A percentile compares a stretch with the other conserved stretches of the same genome.
Conservation (phyloP, 1,140 invertebrate species). For the Ectropis grisescens region DNA sequence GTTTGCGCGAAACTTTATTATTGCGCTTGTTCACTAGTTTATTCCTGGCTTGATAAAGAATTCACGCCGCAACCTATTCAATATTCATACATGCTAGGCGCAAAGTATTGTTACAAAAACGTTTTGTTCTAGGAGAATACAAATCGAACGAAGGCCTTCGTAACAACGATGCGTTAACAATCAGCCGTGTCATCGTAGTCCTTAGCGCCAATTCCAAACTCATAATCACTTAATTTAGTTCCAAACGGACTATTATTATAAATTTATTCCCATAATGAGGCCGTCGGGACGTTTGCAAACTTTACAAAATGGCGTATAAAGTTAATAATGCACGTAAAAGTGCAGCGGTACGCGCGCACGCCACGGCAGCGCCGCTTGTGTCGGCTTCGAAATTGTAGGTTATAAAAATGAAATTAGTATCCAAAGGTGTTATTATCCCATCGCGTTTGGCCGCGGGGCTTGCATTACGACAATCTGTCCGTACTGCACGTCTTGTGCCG, state of each 20-base stretch:
- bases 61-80: conserved; percentile 1
- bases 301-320: conserved; percentile 67
- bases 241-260: conserved; percentile 55
- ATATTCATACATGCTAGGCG: too few species aligned
- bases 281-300: conserved; percentile 58
- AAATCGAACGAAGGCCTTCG: conserved; percentile 29
- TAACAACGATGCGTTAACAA: conserved; percentile 45
- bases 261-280: conserved; percentile 58
- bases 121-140: too few species aligned
- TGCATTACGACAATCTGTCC: conserved; percentile 69
- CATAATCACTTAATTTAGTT: conserved; percentile 62
- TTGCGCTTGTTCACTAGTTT: conserved; percentile 32
- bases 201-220: conserved; percentile 44
- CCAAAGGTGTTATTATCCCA: conserved; percentile 72
- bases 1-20: conserved; percentile 46
- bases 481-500: conserved; percentile 65
- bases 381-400: conserved; percentile 70
- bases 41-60: conserved; percentile 20
- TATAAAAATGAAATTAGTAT: conserved; percentile 73
- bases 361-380: conserved; percentile 66
- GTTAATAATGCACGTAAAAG: conserved; percentile 65
- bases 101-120: too few species aligned
- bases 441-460: conserved; percentile 67
- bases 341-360: conserved; percentile 56
- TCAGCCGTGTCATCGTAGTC: conserved; percentile 52